Percentiles rank a stretch among this genome's conserved stretches.
These are phyloP conservation scores for Ptilorrhoa leucosticta DNA, from an alignment of 2,113 vertebrate species.

Conservation along the genomic window DNA sequence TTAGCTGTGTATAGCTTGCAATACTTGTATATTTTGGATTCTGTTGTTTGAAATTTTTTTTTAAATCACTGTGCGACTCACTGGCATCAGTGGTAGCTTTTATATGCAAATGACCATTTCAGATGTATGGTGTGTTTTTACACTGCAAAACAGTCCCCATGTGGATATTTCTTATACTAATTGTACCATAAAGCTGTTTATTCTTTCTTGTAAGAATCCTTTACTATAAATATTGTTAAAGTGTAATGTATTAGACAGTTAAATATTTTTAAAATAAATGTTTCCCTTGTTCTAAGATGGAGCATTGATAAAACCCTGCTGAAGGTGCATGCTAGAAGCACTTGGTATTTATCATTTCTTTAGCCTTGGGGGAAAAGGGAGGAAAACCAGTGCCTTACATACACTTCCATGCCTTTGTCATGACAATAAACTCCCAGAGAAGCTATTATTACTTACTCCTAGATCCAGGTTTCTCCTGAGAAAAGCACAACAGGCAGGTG, in stretches of 20 bases:
- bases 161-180: constrained; percentile 90
- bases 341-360: neutral
- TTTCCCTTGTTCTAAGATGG: constrained; percentile 84
- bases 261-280: constrained; percentile 99
- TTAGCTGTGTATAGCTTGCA: constrained; percentile 81
- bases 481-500: neutral
- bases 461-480: neutral
- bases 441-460: neutral
- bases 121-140: constrained; percentile 90
- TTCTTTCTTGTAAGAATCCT: constrained; percentile 98
- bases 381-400: neutral
- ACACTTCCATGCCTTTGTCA: neutral
- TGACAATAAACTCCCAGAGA: neutral
- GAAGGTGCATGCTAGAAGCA: constrained; percentile 31
- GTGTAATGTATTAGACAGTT: constrained; percentile 97
- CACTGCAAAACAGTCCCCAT: constrained; percentile 85
- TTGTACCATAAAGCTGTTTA: constrained; percentile 95
- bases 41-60: constrained; percentile 74
- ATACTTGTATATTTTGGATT: constrained; percentile 84
- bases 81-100: constrained; percentile 80
- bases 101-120: constrained; percentile 83
- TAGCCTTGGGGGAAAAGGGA: neutral
- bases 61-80: constrained; percentile 80
- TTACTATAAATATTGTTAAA: constrained; percentile 98
- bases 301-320: constrained; percentile 53